A percentile compares a stretch with the other conserved stretches of the same genome.
phyloP scores from a whole-genome alignment of 2,888 invertebrate genomes.

The Arctia plantaginis region DNA sequence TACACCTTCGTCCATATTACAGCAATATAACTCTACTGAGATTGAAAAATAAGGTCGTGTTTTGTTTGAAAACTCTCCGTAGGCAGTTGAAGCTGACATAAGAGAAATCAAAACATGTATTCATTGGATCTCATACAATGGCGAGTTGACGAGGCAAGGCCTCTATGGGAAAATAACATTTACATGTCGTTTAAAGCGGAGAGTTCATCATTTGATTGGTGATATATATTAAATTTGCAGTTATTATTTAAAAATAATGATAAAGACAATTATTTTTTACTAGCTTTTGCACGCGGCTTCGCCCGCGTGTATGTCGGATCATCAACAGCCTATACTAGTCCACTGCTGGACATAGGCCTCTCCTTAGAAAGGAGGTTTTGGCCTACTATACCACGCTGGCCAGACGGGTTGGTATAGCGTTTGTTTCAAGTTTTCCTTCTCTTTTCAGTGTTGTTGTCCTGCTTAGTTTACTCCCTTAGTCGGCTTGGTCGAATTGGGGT shows the following conservation, averaged over 20 bases:
- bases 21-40: conserved; percentile 24
- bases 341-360: no score
- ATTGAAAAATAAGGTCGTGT: conserved; percentile 6
- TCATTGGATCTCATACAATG: conserved; percentile 46
- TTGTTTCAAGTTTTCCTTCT: no score
- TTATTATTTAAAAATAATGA: neutral
- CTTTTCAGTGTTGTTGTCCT: no score
- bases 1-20: conserved; percentile 17
- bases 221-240: conserved; percentile 34
- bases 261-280: neutral
- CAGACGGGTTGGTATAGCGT: no score
- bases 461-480: no score
- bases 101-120: conserved; percentile 55
- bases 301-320: no score
- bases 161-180: conserved; percentile 44
- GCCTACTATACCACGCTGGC: no score
- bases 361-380: no score
- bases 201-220: conserved; percentile 30
- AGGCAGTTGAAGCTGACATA: conserved; percentile 31
- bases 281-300: no score
- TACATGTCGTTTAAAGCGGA: conserved; percentile 42
- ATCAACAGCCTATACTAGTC: no score
- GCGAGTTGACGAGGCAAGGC: conserved; percentile 50
- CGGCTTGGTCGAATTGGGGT: no score
- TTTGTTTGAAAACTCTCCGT: conserved; percentile 9